Percentiles rank a stretch among this genome's conserved stretches.
phyloP scores from a whole-genome alignment of 2,888 invertebrate species.

The Stenchaetothrips biformis region DNA sequence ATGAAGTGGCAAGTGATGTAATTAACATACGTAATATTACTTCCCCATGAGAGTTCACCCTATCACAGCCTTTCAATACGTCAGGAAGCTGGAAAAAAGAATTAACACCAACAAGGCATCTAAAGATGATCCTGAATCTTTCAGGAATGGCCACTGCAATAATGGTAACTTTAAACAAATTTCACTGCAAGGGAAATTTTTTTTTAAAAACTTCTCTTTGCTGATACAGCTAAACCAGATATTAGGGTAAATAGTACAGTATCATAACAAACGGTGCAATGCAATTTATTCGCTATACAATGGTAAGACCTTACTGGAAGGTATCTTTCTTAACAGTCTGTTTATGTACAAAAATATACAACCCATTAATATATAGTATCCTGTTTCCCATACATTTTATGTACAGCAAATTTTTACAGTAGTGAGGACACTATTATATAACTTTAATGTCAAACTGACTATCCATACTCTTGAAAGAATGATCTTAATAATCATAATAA shows the following conservation, averaged over 20 bases:
- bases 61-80: slow-evolving; percentile 21
- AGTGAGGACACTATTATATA: slow-evolving; percentile 1
- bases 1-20: slow-evolving; percentile 10
- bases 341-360: slow-evolving; percentile 24
- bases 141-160: slow-evolving; percentile 22
- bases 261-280: slow-evolving; percentile 20
- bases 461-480: neutral
- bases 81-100: slow-evolving; percentile 8
- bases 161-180: slow-evolving; percentile 8
- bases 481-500: neutral
- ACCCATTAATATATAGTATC: neutral
- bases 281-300: slow-evolving; percentile 19
- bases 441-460: slow-evolving; percentile 7
- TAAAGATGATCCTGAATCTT: neutral
- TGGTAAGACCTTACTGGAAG: slow-evolving; percentile 15
- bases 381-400: slow-evolving; percentile 10
- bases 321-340: slow-evolving; percentile 1
- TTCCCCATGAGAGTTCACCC: slow-evolving; percentile 1
- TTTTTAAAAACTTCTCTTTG: neutral
- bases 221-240: neutral
- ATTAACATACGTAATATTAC: neutral
- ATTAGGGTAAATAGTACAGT: neutral
- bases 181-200: neutral
- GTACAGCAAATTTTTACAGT: neutral
- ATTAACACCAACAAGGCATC: slow-evolving; percentile 13